These are phyloP conservation scores for Porphyrio hochstetteri DNA, from an alignment of 2,113 vertebrate genomes.

Conservation along the genomic window DNA sequence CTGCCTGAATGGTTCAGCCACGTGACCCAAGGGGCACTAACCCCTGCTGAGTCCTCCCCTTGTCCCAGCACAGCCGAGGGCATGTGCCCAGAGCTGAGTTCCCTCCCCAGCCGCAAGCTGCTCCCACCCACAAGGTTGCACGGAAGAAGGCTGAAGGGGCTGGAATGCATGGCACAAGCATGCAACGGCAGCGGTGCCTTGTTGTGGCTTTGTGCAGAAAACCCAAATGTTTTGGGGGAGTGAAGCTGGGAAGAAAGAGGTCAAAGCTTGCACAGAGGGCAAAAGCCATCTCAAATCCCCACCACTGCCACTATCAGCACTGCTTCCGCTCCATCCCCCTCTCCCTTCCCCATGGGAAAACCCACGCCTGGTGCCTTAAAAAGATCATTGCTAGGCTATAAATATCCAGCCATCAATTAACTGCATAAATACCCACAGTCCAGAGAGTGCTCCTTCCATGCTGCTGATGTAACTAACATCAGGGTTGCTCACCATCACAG, in stretches of 20 bases:
- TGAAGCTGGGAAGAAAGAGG: background rate
- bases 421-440: background rate
- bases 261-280: background rate
- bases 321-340: background rate
- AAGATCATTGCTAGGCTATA: slow-evolving; percentile 9
- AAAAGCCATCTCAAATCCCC: background rate
- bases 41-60: background rate
- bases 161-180: background rate
- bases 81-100: accelerated
- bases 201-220: background rate
- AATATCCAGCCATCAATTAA: slow-evolving; percentile 26
- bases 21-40: background rate
- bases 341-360: background rate
- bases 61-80: background rate
- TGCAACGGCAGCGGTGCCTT: background rate
- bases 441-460: accelerated
- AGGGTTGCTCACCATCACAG: background rate
- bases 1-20: background rate
- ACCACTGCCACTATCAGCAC: background rate
- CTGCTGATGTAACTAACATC: background rate
- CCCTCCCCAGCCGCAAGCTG: background rate
- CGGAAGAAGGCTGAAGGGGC: background rate
- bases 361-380: background rate
- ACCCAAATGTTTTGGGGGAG: background rate
- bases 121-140: background rate